Conservation (phyloP, 2,113 vertebrate species). For the Formicarius rufipectus region DNA sequence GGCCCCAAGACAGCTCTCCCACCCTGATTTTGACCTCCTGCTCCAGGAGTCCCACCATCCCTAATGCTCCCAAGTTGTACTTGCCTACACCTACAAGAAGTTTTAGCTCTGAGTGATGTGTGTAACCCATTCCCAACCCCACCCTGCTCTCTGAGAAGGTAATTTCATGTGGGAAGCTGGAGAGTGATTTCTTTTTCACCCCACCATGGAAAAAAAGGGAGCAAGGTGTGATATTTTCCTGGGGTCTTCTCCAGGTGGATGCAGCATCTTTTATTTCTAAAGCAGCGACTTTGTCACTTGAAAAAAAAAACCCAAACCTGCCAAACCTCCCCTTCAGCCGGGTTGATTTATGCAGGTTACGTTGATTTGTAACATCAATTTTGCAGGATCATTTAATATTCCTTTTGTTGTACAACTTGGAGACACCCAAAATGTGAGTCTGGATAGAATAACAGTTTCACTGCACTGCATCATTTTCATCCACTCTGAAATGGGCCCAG, state of each 20-base stretch:
- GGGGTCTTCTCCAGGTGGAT: neutral
- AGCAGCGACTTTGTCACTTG: neutral
- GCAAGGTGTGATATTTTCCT: neutral
- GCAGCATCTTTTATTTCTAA: neutral
- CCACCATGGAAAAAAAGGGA: neutral
- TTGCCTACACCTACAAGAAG: neutral
- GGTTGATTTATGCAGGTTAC: slow-evolving; percentile 45
- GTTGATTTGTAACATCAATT: slow-evolving; percentile 43
- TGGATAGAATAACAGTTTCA: slow-evolving; percentile 1
- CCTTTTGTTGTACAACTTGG: slow-evolving; percentile 50
- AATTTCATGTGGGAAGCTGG: neutral
- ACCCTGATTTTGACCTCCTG: neutral
- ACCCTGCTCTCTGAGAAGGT: neutral
- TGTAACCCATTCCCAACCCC: neutral
- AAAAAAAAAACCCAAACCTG: accelerated
- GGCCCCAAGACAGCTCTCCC: neutral
- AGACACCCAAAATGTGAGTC: neutral
- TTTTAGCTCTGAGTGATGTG: neutral
- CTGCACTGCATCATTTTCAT: slow-evolving; percentile 3
- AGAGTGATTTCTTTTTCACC: neutral
- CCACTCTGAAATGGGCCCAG: neutral
- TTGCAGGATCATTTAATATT: slow-evolving; percentile 44
- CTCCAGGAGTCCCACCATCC: neutral
- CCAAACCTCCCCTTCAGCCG: neutral
- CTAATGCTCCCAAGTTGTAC: neutral